Base-by-base conservation (phyloP, 2,113 vertebrate species). In the Lichenostomus cassidix region DNA sequence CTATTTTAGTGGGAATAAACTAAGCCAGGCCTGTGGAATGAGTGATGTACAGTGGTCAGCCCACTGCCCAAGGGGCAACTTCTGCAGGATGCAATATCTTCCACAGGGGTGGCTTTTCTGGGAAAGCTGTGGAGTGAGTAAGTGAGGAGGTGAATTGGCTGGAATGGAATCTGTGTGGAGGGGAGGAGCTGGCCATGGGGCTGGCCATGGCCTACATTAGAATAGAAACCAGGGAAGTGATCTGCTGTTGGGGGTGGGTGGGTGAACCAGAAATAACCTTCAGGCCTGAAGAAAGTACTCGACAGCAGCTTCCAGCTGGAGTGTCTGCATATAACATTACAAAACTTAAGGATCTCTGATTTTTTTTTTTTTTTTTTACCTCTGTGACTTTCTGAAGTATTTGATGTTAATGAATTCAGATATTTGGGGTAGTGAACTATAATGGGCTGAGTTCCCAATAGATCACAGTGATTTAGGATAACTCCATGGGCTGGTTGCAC, bases 261-360 rank as follows among this genome's bases (percentile, higher is more conserved):
- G 11, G 59, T 67, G 80, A 87, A 68, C 73, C 84, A 82, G 77
- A 94, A 91, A 83, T 92, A 92, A 84, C 83, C 83, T 89, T 75
- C 87, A 82, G 82, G 80, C 80, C 83, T 63, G 47, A 65, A 55
- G 73, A 80, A 52, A 63, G 83, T 31, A 29, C 44, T 71, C 10
- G 4, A 41, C 62, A 83, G 76, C 47, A 33, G 69, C 58, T 78
- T 52, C 28, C 63, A 87, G 73, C 62, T 91, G 49, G 16, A 10
- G 35, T 60, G 33, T 17, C 60, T 86, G 73, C 27, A 31, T 47
- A 25, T 18, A 35, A 18, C 33, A 8, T 18, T 74, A 24, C n/a
- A 81, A n/a, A 92, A 63, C 50, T 67, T 19, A 3, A 18, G 24
- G 17, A 39, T 41, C 47, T 74, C 59, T 27, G 31, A 3, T 25